Conservation (phyloP, 2,888 invertebrate genomes). For the Candidula unifasciata region DNA sequence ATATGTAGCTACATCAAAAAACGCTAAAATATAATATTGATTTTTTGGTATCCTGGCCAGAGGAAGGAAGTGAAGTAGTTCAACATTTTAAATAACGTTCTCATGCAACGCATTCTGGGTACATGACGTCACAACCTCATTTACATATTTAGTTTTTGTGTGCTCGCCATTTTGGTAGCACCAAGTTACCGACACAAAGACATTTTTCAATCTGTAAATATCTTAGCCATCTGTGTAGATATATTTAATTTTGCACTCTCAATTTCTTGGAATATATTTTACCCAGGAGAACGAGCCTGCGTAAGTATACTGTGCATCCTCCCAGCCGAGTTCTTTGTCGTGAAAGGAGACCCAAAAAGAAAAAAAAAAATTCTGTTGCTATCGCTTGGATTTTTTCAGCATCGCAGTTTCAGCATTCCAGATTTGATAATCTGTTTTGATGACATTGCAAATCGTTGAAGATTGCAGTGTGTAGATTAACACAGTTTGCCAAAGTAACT, state of each 20-base stretch:
- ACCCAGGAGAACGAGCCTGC: constrained; percentile 75
- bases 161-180: constrained; percentile 73
- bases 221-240: constrained; percentile 65
- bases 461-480: too few relatives aligned
- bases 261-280: constrained; percentile 54
- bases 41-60: too few relatives aligned
- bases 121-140: constrained; percentile 70
- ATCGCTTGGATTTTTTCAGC: not conserved
- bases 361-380: constrained; percentile 19
- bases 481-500: too few relatives aligned
- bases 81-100: constrained; percentile 11
- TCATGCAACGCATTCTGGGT: constrained; percentile 64
- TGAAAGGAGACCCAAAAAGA: too few relatives aligned
- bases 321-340: constrained; percentile 20
- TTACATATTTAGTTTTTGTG: constrained; percentile 68
- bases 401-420: too few relatives aligned
- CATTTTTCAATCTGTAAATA: constrained; percentile 64
- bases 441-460: too few relatives aligned
- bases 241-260: constrained; percentile 64
- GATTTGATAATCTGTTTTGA: too few relatives aligned
- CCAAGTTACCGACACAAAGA: constrained; percentile 54
- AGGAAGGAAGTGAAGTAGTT: too few relatives aligned
- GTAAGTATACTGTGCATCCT: constrained; percentile 65
- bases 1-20: too few relatives aligned
- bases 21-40: too few relatives aligned